Evolutionary conservation across 1,140 invertebrate genomes (phyloP).

Genomic region (Leptinotarsa undecemlineata): DNA sequence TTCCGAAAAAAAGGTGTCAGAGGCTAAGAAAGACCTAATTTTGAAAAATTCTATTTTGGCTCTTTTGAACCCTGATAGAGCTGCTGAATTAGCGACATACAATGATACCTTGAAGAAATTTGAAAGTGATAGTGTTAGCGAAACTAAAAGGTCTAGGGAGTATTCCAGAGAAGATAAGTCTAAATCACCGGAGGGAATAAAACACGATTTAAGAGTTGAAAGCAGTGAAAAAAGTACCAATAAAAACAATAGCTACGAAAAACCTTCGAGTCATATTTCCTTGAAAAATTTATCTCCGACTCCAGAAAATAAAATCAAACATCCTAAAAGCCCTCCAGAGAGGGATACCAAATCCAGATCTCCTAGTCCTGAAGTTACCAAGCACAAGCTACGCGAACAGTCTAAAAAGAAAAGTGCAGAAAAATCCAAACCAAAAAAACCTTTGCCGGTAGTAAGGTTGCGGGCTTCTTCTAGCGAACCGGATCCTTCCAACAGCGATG

Average conservation of each 20-base stretch:
- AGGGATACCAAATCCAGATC: neutral
- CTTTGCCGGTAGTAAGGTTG: slow-evolving; percentile 63
- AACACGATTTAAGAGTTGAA: neutral
- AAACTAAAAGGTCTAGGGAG: neutral
- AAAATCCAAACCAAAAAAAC: slow-evolving; percentile 47
- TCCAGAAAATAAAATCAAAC: slow-evolving; percentile 1
- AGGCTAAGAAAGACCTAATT: neutral
- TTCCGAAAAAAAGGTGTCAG: neutral
- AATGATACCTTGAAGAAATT: neutral
- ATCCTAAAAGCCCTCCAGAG: slow-evolving; percentile 20
- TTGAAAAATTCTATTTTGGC: slow-evolving; percentile 9
- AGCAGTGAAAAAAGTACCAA: neutral
- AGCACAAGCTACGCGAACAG: slow-evolving; percentile 39
- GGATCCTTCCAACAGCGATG: slow-evolving; percentile 62
- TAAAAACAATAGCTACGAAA: slow-evolving; percentile 2
- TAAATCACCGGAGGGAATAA: neutral
- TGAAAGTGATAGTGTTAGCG: neutral
- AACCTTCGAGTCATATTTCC: neutral
- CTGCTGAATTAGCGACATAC: neutral
- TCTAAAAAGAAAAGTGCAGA: slow-evolving; percentile 41
- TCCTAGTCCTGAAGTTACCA: slow-evolving; percentile 15
- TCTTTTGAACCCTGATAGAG: neutral
- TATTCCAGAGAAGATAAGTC: slow-evolving; percentile 4
- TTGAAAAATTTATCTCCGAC: slow-evolving; percentile 10
- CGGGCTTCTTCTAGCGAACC: slow-evolving; percentile 64